These are phyloP conservation scores for Cervus canadensis DNA, from an alignment of 2,113 vertebrate genomes.

Conservation along the genomic window DNA sequence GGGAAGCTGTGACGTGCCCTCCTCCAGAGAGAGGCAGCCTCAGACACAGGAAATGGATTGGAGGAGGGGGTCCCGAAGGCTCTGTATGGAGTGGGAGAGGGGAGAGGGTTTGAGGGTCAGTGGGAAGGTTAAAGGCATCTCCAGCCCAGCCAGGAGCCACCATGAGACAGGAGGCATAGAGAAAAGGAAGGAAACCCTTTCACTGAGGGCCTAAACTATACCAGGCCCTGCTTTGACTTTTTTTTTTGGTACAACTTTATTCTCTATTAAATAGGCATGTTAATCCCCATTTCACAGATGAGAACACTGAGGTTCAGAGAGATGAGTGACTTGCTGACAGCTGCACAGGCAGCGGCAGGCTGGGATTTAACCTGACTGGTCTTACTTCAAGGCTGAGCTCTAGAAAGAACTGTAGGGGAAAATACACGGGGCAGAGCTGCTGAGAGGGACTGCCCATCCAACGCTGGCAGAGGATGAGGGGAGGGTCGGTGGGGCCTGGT, in stretches of 20 bases:
- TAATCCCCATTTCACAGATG: neutral
- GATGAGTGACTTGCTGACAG: neutral
- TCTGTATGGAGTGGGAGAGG: neutral
- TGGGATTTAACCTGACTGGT: neutral
- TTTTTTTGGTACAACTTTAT: neutral
- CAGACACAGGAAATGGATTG: neutral
- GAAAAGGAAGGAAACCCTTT: neutral
- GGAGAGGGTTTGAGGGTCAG: neutral
- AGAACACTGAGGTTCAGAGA: neutral
- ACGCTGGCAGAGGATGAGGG: neutral
- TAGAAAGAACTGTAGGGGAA: neutral
- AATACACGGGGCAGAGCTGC: neutral
- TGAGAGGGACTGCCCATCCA: neutral
- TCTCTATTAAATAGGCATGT: neutral
- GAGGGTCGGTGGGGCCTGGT: neutral
- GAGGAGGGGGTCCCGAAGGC: neutral
- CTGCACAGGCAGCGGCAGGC: neutral
- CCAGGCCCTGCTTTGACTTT: neutral
- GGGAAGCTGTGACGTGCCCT: neutral
- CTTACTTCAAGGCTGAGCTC: neutral
- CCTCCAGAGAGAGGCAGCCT: neutral
- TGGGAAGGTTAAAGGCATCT: neutral
- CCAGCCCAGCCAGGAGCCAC: neutral
- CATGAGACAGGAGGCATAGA: neutral
- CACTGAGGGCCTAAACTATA: neutral